These are phyloP conservation scores for Phocoena phocoena DNA, from an alignment of 2,113 vertebrate genomes.

Conservation along the genomic window DNA sequence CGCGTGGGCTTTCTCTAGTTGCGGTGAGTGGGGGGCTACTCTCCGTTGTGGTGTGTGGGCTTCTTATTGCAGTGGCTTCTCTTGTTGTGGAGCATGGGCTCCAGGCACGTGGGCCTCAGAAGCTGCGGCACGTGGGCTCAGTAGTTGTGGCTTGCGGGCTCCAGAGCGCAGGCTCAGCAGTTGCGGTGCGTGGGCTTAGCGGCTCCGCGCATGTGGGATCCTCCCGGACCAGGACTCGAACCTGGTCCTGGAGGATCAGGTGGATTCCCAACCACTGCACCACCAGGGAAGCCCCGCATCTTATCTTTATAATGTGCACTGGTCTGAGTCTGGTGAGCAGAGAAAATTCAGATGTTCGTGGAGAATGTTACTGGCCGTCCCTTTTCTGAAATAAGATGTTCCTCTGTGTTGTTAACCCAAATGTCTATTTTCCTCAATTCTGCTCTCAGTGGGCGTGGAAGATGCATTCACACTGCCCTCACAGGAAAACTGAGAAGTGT, in stretches of 20 bases:
- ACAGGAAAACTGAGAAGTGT: background rate
- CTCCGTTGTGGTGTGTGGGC: rapidly evolving
- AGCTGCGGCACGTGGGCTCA: too few species aligned
- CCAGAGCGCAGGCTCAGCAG: too few species aligned
- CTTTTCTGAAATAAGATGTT: background rate
- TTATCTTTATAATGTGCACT: background rate
- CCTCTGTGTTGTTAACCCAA: background rate
- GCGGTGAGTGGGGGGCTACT: too few species aligned
- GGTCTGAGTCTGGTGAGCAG: background rate
- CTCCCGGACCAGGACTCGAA: too few species aligned
- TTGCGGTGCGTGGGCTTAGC: too few species aligned
- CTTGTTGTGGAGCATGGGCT: too few species aligned
- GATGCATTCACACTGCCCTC: background rate
- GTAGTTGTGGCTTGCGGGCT: too few species aligned
- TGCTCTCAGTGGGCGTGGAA: background rate
- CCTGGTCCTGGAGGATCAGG: too few species aligned
- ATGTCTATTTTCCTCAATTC: background rate
- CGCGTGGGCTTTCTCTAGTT: rapidly evolving
- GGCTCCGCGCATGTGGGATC: too few species aligned
- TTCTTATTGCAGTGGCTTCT: too few species aligned
- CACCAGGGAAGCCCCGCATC: background rate
- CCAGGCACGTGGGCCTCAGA: rapidly evolving
- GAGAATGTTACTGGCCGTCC: background rate
- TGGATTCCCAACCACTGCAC: too few species aligned
- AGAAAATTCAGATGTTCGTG: background rate